Evolutionary conservation across 2,797 vertebrate genomes (phyloP).

Genomic region (Rhinichthys osculus): DNA sequence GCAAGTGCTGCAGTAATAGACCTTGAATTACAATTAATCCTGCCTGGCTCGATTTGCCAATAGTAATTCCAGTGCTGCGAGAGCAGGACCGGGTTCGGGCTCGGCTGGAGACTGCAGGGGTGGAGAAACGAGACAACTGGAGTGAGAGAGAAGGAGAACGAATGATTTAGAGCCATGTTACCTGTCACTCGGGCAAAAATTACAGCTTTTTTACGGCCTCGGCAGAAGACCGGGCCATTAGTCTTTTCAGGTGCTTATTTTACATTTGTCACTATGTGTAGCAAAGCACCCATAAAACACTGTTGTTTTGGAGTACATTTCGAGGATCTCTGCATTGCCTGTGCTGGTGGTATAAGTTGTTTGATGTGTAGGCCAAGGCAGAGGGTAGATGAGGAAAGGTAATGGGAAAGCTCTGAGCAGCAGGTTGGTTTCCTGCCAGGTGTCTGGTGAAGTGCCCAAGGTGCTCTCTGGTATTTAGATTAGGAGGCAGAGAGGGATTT

Average conservation of each 20-base stretch:
- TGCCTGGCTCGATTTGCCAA: slow-evolving; percentile 73
- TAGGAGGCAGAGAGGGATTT: slow-evolving; percentile 78
- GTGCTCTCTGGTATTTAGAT: slow-evolving; percentile 79
- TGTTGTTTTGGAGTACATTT: slow-evolving; percentile 18
- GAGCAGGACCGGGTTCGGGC: slow-evolving; percentile 55
- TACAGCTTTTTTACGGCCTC: slow-evolving; percentile 54
- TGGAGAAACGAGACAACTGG: slow-evolving; percentile 22
- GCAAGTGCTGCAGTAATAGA: slow-evolving; percentile 71
- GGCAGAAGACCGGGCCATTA: slow-evolving; percentile 54
- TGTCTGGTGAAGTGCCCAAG: slow-evolving; percentile 73
- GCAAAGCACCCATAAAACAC: slow-evolving; percentile 41
- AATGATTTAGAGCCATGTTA: slow-evolving; percentile 55
- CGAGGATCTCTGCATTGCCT: slow-evolving; percentile 3
- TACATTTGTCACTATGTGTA: slow-evolving; percentile 53
- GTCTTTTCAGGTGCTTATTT: slow-evolving; percentile 59
- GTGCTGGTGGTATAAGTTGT: slow-evolving; percentile 28
- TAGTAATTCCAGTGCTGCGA: slow-evolving; percentile 65
- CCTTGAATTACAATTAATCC: slow-evolving; percentile 77
- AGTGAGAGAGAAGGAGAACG: slow-evolving; percentile 37
- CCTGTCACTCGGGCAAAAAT: slow-evolving; percentile 64
- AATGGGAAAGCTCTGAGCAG: slow-evolving; percentile 45
- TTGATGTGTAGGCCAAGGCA: slow-evolving; percentile 26
- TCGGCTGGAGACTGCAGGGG: slow-evolving; percentile 28
- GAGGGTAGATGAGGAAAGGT: slow-evolving; percentile 25
- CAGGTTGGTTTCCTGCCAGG: slow-evolving; percentile 70